These are phyloP conservation scores for Rhinella marina DNA, from an alignment of 2,797 vertebrate species.

Conservation along the genomic window DNA sequence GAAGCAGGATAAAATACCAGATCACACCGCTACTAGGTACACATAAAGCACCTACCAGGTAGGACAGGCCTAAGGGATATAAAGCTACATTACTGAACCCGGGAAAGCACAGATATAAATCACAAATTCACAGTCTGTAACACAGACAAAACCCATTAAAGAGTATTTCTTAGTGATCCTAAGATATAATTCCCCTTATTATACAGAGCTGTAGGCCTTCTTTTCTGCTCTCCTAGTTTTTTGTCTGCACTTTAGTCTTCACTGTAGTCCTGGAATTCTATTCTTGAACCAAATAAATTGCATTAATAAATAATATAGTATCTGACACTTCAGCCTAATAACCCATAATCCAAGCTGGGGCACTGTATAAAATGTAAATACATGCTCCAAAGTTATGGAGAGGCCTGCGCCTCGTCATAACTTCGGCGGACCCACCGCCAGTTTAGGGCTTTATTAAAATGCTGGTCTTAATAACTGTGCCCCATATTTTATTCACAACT, in stretches of 20 bases:
- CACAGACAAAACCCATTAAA: background rate
- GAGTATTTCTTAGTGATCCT: background rate
- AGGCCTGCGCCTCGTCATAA: too few relatives aligned
- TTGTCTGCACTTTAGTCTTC: background rate
- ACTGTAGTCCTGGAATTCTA: background rate
- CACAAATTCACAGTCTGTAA: background rate
- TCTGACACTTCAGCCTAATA: too few relatives aligned
- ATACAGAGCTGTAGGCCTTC: background rate
- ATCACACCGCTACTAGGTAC: background rate
- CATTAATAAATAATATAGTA: too few relatives aligned
- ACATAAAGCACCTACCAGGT: slow-evolving; percentile 9
- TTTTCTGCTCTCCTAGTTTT: background rate
- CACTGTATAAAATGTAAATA: too few relatives aligned
- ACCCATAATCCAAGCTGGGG: too few relatives aligned
- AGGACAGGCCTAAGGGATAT: background rate
- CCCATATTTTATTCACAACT: too few relatives aligned
- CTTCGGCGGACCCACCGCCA: too few relatives aligned
- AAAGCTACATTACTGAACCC: background rate
- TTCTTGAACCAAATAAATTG: too few relatives aligned
- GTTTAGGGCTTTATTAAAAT: too few relatives aligned
- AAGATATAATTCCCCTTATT: background rate
- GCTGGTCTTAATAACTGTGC: too few relatives aligned
- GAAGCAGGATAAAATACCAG: slow-evolving; percentile 19
- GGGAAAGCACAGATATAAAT: background rate
- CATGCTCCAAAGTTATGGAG: too few relatives aligned